Evolutionary conservation across 2,888 invertebrate species (phyloP).

Genomic region (Himalopsyche tibetana): DNA sequence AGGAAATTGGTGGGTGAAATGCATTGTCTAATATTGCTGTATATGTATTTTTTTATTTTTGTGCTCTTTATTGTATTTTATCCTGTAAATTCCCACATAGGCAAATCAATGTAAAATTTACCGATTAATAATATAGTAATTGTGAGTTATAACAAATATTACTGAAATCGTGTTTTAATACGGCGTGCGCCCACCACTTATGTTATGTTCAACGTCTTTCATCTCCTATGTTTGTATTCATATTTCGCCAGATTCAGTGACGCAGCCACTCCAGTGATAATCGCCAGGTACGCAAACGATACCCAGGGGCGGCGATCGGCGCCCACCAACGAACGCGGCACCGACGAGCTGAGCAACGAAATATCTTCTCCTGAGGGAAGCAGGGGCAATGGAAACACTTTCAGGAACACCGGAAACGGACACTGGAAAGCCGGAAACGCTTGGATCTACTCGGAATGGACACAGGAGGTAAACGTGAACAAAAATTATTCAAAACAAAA

Average conservation of each 20-base stretch:
- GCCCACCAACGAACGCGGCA: slow-evolving; percentile 41
- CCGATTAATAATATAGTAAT: too few relatives aligned
- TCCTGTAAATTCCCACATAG: too few relatives aligned
- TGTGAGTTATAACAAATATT: too few relatives aligned
- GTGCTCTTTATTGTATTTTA: too few relatives aligned
- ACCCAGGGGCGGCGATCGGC: slow-evolving; percentile 13
- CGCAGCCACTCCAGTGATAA: slow-evolving; percentile 48
- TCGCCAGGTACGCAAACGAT: slow-evolving; percentile 48
- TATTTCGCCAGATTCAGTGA: slow-evolving; percentile 45
- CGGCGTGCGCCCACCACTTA: too few relatives aligned
- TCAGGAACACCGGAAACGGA: slow-evolving; percentile 40
- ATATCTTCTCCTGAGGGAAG: slow-evolving; percentile 47
- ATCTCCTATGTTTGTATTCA: too few relatives aligned
- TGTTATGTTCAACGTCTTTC: too few relatives aligned
- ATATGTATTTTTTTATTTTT: too few relatives aligned
- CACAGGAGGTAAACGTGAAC: slow-evolving; percentile 60
- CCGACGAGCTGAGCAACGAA: slow-evolving; percentile 61
- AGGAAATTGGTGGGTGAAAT: too few relatives aligned
- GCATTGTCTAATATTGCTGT: too few relatives aligned
- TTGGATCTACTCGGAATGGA: slow-evolving; percentile 66
- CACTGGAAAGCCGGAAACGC: slow-evolving; percentile 63
- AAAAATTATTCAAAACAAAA: background rate
- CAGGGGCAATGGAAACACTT: slow-evolving; percentile 36
- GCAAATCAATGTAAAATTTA: too few relatives aligned
- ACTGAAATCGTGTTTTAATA: too few relatives aligned